Percentiles rank a stretch among this genome's conserved stretches.
These are phyloP conservation scores for Ormyrus nitidulus DNA, from an alignment of 2,888 invertebrate species.

Conservation along the genomic window DNA sequence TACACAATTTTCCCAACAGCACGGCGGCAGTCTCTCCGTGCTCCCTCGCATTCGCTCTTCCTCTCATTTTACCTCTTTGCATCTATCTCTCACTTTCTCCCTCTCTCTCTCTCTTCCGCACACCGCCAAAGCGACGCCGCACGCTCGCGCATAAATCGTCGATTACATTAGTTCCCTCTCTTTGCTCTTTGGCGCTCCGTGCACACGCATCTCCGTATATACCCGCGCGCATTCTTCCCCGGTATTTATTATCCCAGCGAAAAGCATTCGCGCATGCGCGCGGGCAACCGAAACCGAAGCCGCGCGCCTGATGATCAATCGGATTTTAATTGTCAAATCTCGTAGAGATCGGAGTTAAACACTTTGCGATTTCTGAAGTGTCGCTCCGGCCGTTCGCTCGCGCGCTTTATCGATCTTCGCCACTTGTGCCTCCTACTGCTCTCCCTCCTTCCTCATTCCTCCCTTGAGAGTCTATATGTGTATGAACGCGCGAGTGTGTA, in stretches of 20 bases:
- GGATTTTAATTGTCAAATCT: conserved; percentile 56
- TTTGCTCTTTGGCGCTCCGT: conserved; percentile 24
- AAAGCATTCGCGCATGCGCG: background rate
- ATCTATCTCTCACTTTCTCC: conserved; percentile 1
- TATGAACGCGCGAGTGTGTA: background rate
- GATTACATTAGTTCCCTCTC: conserved; percentile 56
- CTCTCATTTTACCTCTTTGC: background rate
- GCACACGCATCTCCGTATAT: background rate
- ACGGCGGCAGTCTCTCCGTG: conserved; percentile 29
- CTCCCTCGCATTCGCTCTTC: background rate
- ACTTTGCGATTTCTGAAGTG: conserved; percentile 41
- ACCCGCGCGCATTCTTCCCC: background rate
- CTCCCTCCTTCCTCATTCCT: background rate
- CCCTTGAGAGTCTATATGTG: background rate
- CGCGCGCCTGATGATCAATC: conserved; percentile 59
- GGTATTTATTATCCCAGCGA: conserved; percentile 23
- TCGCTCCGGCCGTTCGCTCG: conserved; percentile 21
- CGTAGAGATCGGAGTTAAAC: background rate
- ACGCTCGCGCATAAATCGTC: conserved; percentile 62
- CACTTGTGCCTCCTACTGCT: background rate
- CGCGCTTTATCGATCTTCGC: conserved; percentile 17
- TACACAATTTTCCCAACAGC: conserved; percentile 44
- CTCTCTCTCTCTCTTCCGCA: conserved; percentile 39
- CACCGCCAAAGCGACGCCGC: conserved; percentile 46
- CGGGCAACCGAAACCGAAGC: background rate